Evolutionary conservation across 1,140 invertebrate species (phyloP), one percentile per base, ranked within the genome.

Genomic region (Drosophila sturtevanti): DNA sequence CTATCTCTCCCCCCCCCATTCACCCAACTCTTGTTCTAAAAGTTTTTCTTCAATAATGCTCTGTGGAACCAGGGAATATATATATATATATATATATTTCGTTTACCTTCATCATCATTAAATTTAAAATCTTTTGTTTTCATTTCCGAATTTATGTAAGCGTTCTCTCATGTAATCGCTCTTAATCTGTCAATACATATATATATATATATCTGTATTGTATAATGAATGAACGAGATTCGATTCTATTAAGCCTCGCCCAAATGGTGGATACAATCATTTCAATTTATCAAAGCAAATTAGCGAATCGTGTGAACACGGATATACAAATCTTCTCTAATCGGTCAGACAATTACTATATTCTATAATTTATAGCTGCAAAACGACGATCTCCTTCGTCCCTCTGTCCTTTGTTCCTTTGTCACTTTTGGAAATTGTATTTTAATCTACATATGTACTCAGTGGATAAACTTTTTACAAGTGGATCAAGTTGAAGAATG

Each of bases 101-200:
- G 27, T 31, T 31, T 31, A 48, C 41, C 41, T 48, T 48, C 41
- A 48, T 21, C 18, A 48, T 12, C 41, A 48, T 48, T 48, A 48
- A 48, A 48, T 48, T 48, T 48, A 48, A 48, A 16, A 10, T 48
- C 41, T 18, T 44, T 44, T 44, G 41, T 44, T 44, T 41, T 44
- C 14, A 18, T 21, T 44, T 44, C 41, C 16, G 41, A 44, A 44
- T 44, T 44, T 44, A 44, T 44, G 41, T 44, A 44, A 44, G 16
- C 1, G 7, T 9, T 44, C 34, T 35, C 34, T 35, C 16, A 18
- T 44, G 41, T 44, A 44, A 44, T 44, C 41, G 14, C 16, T 44
- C 18, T 9, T 44, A 14, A 44, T 44, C 41, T 44, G 2, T 44
- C 41, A 18, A 11, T 48, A 21, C 7, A 31, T 6, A 31, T 31